Base-by-base conservation (phyloP, 2,797 vertebrate genomes). In the Florisuga fusca region DNA sequence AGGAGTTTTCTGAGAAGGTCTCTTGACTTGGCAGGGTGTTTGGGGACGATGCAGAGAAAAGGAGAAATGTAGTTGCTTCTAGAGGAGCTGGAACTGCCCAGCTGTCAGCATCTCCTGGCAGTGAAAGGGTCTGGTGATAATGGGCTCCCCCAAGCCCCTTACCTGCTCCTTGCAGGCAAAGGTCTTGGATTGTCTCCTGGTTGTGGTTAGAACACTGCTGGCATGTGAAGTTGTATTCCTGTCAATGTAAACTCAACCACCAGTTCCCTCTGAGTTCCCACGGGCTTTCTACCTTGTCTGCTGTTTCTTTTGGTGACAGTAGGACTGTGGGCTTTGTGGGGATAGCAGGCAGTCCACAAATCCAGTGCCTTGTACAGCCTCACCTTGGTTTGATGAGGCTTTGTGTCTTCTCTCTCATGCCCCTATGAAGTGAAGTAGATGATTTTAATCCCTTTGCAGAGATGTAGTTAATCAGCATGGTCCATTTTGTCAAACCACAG, bases 321-420 rank as follows among this genome's bases (percentile, higher is more conserved):
- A 6, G 34, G 77, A 6, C 17, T 15, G 9, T 21, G 31, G 12
- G 71, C 45, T 61, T 31, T n/a, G 8, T 1, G 1, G 16, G 54
- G 59, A 4, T 22, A 34, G 6, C 7, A 3, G 62, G 51, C 45
- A 12, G 29, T 7, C 5, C 20, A 25, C 8, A 3, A 3, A 2
- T 9, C 36, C 38, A 16, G 41, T 6, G 21, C 22, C 73, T 82
- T 1, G 1, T 9, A n/a, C n/a, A 43, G 67, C 79, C n/a, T 69
- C 0, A 0, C 29, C 6, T 4, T 7, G 81, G 9, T 59, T 50
- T 33, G n/a, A 29, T 11, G 8, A 11, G 38, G 36, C 46, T 53
- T 50, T 26, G 2, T 15, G 29, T 22, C 31, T 26, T 20, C 26
- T 43, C 63, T 74, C 43, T 3, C 14, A 26, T 0, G 4, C 1